phyloP scores from a whole-genome alignment of 2,888 invertebrate genomes.

The Adela reaumurella region DNA sequence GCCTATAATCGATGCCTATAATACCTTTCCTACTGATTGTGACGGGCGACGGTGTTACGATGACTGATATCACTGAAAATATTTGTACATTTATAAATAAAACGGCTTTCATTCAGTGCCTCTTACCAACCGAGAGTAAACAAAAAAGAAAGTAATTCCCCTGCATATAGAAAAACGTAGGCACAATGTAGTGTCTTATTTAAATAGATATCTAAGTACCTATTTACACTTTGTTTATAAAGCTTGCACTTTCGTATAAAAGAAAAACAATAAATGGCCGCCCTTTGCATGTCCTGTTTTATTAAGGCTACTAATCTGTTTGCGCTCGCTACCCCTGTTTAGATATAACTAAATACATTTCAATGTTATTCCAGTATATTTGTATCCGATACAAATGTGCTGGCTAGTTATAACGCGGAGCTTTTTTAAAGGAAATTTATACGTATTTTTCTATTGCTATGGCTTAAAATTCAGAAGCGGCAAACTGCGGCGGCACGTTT shows the following conservation, averaged over 20 bases:
- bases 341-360: background rate
- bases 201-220: too few species aligned
- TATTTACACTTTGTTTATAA: too few species aligned
- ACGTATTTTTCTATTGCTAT: background rate
- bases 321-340: background rate
- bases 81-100: too few species aligned
- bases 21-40: too few species aligned
- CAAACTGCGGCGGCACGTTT: background rate
- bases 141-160: too few species aligned
- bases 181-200: too few species aligned
- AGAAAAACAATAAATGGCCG: background rate
- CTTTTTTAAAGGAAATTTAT: background rate
- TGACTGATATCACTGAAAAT: too few species aligned
- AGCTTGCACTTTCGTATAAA: background rate
- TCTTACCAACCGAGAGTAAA: too few species aligned
- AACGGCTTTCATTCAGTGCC: too few species aligned
- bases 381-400: background rate
- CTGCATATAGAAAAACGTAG: too few species aligned
- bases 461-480: background rate
- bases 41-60: too few species aligned
- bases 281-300: background rate
- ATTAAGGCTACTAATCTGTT: background rate
- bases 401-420: background rate
- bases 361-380: background rate
- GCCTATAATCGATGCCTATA: too few species aligned